phyloP scores from a whole-genome alignment of 2,113 vertebrate species.

The Oreochromis spilurus region DNA sequence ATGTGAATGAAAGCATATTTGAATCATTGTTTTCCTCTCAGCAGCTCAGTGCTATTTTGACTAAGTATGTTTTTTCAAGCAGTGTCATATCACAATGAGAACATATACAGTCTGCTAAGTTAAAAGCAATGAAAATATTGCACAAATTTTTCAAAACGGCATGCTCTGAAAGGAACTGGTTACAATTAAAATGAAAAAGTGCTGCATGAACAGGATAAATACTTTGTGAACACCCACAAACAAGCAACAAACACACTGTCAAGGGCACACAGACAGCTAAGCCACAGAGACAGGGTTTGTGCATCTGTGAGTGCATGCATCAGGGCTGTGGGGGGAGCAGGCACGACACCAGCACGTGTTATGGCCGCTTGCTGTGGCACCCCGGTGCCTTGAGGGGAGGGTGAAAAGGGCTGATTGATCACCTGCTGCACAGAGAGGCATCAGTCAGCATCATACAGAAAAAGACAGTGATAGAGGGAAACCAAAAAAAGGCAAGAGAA shows the following conservation, averaged over 20 bases:
- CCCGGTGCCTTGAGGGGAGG: conserved; percentile 10
- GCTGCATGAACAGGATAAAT: background rate
- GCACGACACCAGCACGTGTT: conserved; percentile 37
- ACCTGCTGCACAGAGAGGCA: conserved; percentile 33
- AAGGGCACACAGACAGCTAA: background rate
- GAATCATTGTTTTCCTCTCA: background rate
- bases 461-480: background rate
- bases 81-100: background rate
- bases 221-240: background rate
- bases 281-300: background rate
- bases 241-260: background rate
- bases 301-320: background rate
- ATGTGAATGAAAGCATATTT: background rate
- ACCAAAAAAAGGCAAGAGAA: background rate
- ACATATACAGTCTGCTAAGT: background rate
- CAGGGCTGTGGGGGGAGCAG: background rate
- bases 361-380: conserved; percentile 19
- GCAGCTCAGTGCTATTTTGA: background rate
- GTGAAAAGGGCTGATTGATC: conserved; percentile 24
- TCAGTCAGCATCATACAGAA: conserved; percentile 21
- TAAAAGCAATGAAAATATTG: background rate
- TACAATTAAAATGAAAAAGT: background rate
- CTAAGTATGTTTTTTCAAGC: background rate
- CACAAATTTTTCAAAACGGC: accelerated
- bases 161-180: background rate